Conservation (phyloP, 2,113 vertebrate species). For the Mus pahari region DNA sequence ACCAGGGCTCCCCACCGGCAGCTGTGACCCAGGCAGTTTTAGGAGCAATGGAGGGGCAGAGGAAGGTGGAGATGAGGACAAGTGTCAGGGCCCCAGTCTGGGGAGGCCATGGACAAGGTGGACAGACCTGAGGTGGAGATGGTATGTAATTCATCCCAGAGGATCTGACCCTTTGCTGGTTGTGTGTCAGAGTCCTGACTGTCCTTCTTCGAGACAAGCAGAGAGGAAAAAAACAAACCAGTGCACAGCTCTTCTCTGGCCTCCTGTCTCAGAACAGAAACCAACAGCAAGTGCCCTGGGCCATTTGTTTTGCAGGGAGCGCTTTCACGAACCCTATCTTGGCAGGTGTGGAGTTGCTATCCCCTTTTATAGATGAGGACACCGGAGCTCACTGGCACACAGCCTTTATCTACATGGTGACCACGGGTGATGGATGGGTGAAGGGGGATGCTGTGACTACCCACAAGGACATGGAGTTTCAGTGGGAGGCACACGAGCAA, state of each 20-base stretch:
- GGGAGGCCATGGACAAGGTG: background rate
- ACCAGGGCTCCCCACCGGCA: no score
- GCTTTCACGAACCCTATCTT: rapidly evolving
- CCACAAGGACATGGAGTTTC: background rate
- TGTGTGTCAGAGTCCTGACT: background rate
- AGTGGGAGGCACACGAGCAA: background rate
- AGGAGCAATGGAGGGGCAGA: background rate
- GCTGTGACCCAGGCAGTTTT: no score
- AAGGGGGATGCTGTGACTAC: background rate
- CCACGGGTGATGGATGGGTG: background rate
- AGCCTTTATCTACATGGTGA: background rate
- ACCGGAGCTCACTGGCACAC: background rate
- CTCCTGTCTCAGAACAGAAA: background rate
- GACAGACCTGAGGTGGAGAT: rapidly evolving
- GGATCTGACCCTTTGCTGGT: background rate
- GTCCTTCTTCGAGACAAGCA: background rate
- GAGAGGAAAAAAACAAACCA: background rate
- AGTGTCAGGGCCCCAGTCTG: no score
- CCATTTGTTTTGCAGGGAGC: background rate
- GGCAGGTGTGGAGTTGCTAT: background rate
- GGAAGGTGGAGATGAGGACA: background rate
- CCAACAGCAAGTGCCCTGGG: background rate
- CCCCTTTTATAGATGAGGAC: background rate
- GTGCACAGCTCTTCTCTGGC: rapidly evolving
- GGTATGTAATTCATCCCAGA: rapidly evolving